These are phyloP conservation scores for Drosophila teissieri DNA, from an alignment of 1,140 invertebrate genomes.

Conservation along the genomic window DNA sequence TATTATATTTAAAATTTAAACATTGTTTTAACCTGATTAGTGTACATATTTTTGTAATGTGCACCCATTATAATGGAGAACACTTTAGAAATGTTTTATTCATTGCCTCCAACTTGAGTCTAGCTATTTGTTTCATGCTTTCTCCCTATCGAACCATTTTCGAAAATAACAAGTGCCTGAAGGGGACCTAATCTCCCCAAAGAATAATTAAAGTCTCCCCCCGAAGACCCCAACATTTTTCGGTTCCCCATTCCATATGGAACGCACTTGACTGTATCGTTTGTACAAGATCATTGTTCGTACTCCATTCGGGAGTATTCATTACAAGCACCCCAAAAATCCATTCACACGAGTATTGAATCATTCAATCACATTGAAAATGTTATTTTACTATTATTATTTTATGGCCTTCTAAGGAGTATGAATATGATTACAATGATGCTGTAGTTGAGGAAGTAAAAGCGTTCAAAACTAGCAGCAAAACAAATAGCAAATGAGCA, in stretches of 20 bases:
- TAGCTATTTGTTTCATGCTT: neutral
- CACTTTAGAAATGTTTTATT: slow-evolving; percentile 34
- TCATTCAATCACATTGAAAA: too few relatives aligned
- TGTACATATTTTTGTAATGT: neutral
- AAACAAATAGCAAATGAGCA: slow-evolving; percentile 3
- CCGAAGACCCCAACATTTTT: neutral
- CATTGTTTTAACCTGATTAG: too few relatives aligned
- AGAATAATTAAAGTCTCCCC: slow-evolving; percentile 2
- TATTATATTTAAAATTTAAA: too few relatives aligned
- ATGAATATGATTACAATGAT: neutral
- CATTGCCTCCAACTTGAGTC: slow-evolving; percentile 37
- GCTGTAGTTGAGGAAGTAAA: neutral
- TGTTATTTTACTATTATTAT: too few relatives aligned
- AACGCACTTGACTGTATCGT: slow-evolving; percentile 19
- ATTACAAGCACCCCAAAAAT: neutral
- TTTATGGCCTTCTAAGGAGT: too few relatives aligned
- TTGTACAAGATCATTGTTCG: slow-evolving; percentile 17
- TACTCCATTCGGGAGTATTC: slow-evolving; percentile 8
- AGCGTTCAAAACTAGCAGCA: neutral
- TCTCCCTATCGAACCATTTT: slow-evolving; percentile 7
- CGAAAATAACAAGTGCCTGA: slow-evolving; percentile 17
- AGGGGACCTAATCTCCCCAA: slow-evolving; percentile 10
- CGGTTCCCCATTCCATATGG: neutral
- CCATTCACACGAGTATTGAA: slow-evolving; percentile 12
- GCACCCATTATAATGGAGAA: neutral